Evolutionary conservation across 2,888 invertebrate genomes (phyloP), one percentile per base, ranked within the genome.

Genomic region (Latrodectus hesperus): DNA sequence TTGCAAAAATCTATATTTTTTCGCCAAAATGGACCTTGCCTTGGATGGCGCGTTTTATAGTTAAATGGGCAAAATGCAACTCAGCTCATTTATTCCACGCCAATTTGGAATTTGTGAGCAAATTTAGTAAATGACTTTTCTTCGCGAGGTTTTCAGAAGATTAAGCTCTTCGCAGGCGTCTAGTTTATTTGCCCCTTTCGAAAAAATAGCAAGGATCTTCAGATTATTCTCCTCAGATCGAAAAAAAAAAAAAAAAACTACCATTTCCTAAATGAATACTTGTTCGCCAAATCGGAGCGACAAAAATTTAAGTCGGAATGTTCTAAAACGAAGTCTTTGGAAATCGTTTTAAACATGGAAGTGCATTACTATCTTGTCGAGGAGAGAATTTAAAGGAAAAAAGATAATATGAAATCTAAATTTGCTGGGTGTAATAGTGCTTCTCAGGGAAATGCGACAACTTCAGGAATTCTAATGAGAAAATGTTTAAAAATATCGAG

Each of bases 1-100:
- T 16, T 49, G 51, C 17, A 71, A 14, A 80, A 76, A 80, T 80
- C 72, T 65, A 60, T 64, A 70, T n/a, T 22, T 38, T 60, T 60
- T 11, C 38, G 53, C 55, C 38, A 72, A 64, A 80, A 72, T 64
- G 68, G 74, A 60, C 80, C 49, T 64, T 71, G 64, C 55, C 79
- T 80, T 80, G 71, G 80, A 80, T 80, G 64, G 64, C 72, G 64
- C 51, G 11, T 55, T 9, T 38, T 64, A 49, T 79, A n/a, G 10
- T 71, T 64, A 80, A 80, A 80, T 72, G 80, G 64, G 71, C 55
- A 71, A 71, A 79, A 79, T n/a, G 78, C 26, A 52, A 17, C 49
- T 53, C 68, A 70, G 49, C 53, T 53, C 70, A 70, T 78, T 68
- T 70, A 51, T 53, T 49, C 65, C 9, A 16, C 6, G 14, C 60